Evolutionary conservation across 2,888 invertebrate genomes (phyloP), one percentile per base, ranked within the genome.

Genomic region (Ernsta delagoae): DNA sequence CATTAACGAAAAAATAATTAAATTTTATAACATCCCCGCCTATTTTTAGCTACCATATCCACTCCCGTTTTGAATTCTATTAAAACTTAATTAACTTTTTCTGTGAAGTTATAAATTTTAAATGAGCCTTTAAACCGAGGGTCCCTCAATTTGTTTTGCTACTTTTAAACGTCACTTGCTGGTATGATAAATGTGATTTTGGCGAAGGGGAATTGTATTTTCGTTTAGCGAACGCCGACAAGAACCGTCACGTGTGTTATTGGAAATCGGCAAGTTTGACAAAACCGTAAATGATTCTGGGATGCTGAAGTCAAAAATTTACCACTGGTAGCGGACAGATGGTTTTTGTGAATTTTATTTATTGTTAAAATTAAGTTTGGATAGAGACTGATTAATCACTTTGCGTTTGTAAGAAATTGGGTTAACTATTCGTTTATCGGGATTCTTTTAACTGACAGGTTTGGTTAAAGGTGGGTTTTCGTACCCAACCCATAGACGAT

Each of bases 21-120:
- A 87, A 89, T 89, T 90, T 93, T 90, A 92, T 90, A 92, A 89
- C 88, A 84, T 77, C 92, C 82, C 92, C 93, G 92, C 93, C 93
- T 92, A 93, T 93, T 93, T 93, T 92, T 91, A 88, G 92, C 93
- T 93, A 93, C 93, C 92, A 91, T 82, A 83, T 84, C 85, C 88
- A 92, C 92, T 92, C 90, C 92, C 82, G 93, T 92, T 89, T 88
- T 78, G 83, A 83, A 89, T 92, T 93, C 92, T 90, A 93, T 93
- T 93, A 93, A 92, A 92, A 92, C 92, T 92, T 93, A 93, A 93
- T 93, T 93, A 93, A 90, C 90, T 92, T 92, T 90, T 92, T 90
- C 85, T 81, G 75, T 80, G 78, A 76, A 83, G 86, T 86, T 86
- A 86, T 87, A 89, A 87, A 89, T 87, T 87, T 84, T 86, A 86